These are phyloP conservation scores for Kuschelorhynchus macadamiae DNA, from an alignment of 2,888 invertebrate genomes.

Conservation along the genomic window DNA sequence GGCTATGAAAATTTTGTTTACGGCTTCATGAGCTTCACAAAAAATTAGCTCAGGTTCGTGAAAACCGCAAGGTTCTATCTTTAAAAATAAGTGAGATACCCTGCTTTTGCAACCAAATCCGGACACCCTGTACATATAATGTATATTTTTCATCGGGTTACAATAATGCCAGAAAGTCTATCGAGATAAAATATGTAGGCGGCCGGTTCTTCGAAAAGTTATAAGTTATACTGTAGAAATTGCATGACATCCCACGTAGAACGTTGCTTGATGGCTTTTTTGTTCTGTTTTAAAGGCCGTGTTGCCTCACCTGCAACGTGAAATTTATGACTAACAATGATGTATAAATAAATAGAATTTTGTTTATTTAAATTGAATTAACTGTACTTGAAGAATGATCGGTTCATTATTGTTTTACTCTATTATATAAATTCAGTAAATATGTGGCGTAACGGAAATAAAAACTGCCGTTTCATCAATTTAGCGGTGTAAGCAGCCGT, in stretches of 20 bases:
- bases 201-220: slow-evolving; percentile 12
- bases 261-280: slow-evolving; percentile 6
- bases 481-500: too few species aligned
- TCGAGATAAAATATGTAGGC: slow-evolving; percentile 32
- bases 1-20: too few species aligned
- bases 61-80: too few species aligned
- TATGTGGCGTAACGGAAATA: too few species aligned
- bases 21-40: too few species aligned
- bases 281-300: slow-evolving; percentile 21
- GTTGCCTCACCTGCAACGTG: slow-evolving; percentile 33
- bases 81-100: too few species aligned
- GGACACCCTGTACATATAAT: too few species aligned
- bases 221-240: slow-evolving; percentile 21
- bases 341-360: slow-evolving; percentile 4
- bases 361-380: slow-evolving; percentile 11
- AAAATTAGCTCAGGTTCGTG: too few species aligned
- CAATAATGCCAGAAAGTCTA: slow-evolving; percentile 29
- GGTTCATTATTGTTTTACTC: slow-evolving; percentile 2
- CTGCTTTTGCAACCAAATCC: too few species aligned
- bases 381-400: slow-evolving; percentile 1
- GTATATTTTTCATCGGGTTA: neutral
- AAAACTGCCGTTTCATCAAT: too few species aligned
- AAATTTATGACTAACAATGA: slow-evolving; percentile 28
- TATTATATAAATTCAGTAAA: too few species aligned
- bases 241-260: slow-evolving; percentile 22